Conservation (phyloP, 1,140 invertebrate genomes). For the Semibalanus balanoides region DNA sequence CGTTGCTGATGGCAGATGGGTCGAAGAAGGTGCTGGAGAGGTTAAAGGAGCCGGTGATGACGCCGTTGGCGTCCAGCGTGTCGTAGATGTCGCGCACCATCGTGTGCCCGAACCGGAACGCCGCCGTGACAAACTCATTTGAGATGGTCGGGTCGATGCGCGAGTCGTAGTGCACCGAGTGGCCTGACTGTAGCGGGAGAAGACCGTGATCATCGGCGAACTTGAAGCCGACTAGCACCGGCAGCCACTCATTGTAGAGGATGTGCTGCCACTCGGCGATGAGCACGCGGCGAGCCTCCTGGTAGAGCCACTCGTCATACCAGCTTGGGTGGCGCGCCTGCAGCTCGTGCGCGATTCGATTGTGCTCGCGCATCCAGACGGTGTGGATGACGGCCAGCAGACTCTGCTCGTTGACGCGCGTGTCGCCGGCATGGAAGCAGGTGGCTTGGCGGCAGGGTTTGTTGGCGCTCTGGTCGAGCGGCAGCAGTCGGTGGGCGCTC, state of each 20-base stretch:
- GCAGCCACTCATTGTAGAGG: conserved; percentile 48
- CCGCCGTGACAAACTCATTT: conserved; percentile 29
- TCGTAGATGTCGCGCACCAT: conserved; percentile 21
- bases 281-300: conserved; percentile 39
- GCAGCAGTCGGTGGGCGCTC: conserved; percentile 3
- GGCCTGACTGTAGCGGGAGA: conserved; percentile 67
- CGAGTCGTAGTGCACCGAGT: conserved; percentile 55
- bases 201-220: conserved; percentile 63
- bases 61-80: not conserved
- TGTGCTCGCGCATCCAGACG: conserved; percentile 48
- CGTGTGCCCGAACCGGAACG: conserved; percentile 27
- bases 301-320: conserved; percentile 37
- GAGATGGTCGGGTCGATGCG: conserved; percentile 26
- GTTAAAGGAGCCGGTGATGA: not conserved
- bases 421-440: conserved; percentile 28
- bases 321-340: conserved; percentile 31
- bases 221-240: conserved; percentile 42
- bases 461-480: conserved; percentile 4
- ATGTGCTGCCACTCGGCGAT: conserved; percentile 42
- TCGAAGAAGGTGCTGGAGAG: not conserved
- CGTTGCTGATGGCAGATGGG: not conserved
- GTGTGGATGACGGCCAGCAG: conserved; percentile 40
- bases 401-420: conserved; percentile 41
- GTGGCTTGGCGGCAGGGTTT: not conserved
- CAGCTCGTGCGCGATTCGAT: conserved; percentile 34